phyloP scores from a whole-genome alignment of 2,888 invertebrate species.

The Rhamphomyia laevipes region DNA sequence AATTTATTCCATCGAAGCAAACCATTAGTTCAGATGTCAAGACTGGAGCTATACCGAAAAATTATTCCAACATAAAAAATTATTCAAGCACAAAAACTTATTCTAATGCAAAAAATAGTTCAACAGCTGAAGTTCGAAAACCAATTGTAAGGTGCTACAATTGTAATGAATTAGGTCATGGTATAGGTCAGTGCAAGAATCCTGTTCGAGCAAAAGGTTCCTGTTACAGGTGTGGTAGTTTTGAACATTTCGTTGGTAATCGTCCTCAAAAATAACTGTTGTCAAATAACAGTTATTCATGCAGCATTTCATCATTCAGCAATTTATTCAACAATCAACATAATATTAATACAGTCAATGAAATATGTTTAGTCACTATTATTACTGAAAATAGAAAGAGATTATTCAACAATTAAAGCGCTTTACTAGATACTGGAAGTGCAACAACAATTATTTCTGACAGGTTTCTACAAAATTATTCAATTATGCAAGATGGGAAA shows the following conservation, averaged over 20 bases:
- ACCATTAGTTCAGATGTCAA: neutral
- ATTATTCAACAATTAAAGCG: too few relatives aligned
- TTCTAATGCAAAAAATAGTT: too few relatives aligned
- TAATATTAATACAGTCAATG: neutral
- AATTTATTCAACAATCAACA: neutral
- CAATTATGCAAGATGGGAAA: too few relatives aligned
- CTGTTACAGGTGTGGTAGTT: neutral
- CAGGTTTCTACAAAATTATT: too few relatives aligned
- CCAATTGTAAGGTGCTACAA: neutral
- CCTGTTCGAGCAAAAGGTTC: neutral
- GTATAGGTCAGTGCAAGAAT: neutral
- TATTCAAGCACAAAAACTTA: too few relatives aligned
- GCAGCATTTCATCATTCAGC: neutral
- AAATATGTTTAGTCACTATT: neutral
- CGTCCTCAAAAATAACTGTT: too few relatives aligned
- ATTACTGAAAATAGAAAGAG: too few relatives aligned
- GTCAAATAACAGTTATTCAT: neutral
- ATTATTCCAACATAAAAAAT: neutral
- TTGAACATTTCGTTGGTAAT: too few relatives aligned
- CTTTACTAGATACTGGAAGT: too few relatives aligned
- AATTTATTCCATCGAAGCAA: neutral
- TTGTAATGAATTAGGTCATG: neutral
- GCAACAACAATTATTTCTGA: too few relatives aligned
- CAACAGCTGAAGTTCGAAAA: too few relatives aligned
- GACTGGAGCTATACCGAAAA: neutral